Percentiles rank a stretch among this genome's conserved stretches.
These are phyloP conservation scores for Ennomos quercinarius DNA, from an alignment of 2,888 invertebrate species.

Conservation along the genomic window DNA sequence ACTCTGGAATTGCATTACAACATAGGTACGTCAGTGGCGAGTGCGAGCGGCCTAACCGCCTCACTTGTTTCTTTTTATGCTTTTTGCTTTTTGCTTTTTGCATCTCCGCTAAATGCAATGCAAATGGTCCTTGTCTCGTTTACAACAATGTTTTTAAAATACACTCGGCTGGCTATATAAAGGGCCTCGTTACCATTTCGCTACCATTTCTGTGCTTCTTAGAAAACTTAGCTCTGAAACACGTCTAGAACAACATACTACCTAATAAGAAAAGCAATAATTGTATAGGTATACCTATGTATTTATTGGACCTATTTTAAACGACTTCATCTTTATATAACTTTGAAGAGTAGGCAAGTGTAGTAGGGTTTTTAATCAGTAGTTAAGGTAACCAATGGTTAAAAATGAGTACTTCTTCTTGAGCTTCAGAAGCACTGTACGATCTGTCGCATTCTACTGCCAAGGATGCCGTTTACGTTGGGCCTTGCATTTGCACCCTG, in stretches of 20 bases:
- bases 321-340: conserved; percentile 2
- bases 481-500: too few species aligned
- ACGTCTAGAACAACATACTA: conserved; percentile 34
- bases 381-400: too few species aligned
- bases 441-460: too few species aligned
- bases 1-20: conserved; percentile 9
- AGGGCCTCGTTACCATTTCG: conserved; percentile 59
- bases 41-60: conserved; percentile 59
- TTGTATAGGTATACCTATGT: too few species aligned
- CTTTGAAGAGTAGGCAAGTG: neutral
- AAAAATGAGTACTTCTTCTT: too few species aligned
- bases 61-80: conserved; percentile 63
- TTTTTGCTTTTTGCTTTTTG: conserved; percentile 62
- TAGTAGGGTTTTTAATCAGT: too few species aligned
- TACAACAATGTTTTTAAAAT: conserved; percentile 73
- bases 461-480: too few species aligned
- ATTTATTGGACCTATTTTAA: too few species aligned
- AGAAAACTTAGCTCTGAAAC: conserved; percentile 47
- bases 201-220: conserved; percentile 56
- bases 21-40: conserved; percentile 21
- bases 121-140: conserved; percentile 76
- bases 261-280: conserved; percentile 2
- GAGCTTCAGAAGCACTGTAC: too few species aligned
- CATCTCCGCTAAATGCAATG: conserved; percentile 75
- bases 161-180: conserved; percentile 63